phyloP scores from a whole-genome alignment of 2,797 vertebrate genomes.

The Alfaro cultratus region DNA sequence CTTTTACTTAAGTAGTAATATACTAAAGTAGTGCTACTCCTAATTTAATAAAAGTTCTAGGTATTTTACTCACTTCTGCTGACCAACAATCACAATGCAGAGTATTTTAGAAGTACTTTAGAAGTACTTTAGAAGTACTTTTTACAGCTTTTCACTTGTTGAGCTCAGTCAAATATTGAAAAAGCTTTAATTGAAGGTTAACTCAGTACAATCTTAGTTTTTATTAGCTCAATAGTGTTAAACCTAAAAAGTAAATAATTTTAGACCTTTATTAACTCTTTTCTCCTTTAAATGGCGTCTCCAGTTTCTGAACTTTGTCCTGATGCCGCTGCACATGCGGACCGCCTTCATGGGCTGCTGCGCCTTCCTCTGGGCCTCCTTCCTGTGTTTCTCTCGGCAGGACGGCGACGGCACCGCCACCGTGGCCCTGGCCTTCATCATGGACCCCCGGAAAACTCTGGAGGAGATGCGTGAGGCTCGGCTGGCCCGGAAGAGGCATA shows the following conservation, averaged over 20 bases:
- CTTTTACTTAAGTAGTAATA: no score
- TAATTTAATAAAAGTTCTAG: no score
- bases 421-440: conserved; percentile 80
- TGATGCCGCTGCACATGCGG: conserved; percentile 88
- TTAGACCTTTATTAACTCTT: neutral
- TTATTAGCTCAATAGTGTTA: neutral
- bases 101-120: neutral
- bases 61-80: neutral
- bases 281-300: neutral
- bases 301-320: conserved; percentile 90
- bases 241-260: neutral
- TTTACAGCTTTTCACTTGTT: neutral
- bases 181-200: neutral
- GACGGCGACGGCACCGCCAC: conserved; percentile 85
- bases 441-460: conserved; percentile 75
- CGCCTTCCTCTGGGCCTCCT: conserved; percentile 91
- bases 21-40: no score
- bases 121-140: neutral
- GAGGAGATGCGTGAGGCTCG: conserved; percentile 71
- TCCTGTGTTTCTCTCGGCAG: conserved; percentile 93
- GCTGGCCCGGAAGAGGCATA: conserved; percentile 52
- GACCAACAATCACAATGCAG: neutral
- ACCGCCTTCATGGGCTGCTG: conserved; percentile 91
- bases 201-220: neutral
- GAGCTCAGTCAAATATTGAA: neutral